Evolutionary conservation across 2,113 vertebrate genomes (phyloP), one percentile per base, ranked within the genome.

Genomic region (Ctenomys sociabilis): DNA sequence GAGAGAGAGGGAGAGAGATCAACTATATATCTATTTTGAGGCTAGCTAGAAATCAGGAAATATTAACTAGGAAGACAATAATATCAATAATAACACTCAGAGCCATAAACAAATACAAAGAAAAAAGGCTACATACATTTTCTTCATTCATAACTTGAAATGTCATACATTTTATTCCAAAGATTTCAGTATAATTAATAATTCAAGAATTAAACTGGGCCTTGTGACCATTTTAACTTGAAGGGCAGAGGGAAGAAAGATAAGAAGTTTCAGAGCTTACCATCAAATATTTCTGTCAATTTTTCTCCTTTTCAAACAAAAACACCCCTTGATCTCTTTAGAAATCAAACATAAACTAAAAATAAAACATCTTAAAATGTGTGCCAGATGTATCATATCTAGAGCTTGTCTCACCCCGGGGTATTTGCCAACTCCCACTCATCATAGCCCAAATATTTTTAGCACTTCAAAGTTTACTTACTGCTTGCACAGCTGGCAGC

Each of bases 361-460:
- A 96, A 97, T 96, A 97, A 92, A 37, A 45, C 40, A 90, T 24
- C 17, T 30, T 75, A 91, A 94, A 85, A 93, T 88, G 66, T 86
- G 3, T 59, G 43, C 95, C 93, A 97, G 96, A 95, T 96, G 82
- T 95, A 95, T 78, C 83, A 13, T 66, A 95, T 96, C 72, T 88
- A 96, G 93, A 91, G 61, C 95, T 97, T 96, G 95, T 97, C 40
- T 96, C 95, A 92, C 95, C 94, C 88, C 49, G 59, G 94, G 94
- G 95, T 97, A 97, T 96, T 97, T 97, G 97, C 94, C 90, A 97
- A 81, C 94, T 97, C 96, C 95, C 52, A 94, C 92, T 97, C 94
- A 88, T 95, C 97, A 97, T 66, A 92, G 97, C 37, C 93, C 82
- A 97, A 97, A 96, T 97, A 97, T 97, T 97, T 97, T 97, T 97